A percentile compares a stretch with the other conserved stretches of the same genome.
Evolutionary conservation across 2,888 invertebrate genomes (phyloP).

Genomic region (Heterodera filipjevi): DNA sequence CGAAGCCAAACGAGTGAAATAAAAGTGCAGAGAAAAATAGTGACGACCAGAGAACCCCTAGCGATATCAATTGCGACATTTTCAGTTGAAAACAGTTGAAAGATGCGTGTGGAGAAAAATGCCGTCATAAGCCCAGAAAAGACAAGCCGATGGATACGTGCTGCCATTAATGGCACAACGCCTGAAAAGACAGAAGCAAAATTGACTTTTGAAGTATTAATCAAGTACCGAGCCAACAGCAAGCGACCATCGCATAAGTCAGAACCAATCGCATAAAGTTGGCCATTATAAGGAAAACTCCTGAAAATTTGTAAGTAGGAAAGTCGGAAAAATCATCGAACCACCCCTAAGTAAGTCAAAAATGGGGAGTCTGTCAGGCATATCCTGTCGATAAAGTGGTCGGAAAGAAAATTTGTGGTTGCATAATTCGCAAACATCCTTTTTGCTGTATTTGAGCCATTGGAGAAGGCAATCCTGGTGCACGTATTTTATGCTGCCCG

Average conservation of each 20-base stretch:
- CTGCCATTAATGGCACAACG: constrained; percentile 91
- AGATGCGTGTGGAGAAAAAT: constrained; percentile 44
- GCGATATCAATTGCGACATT: constrained; percentile 70
- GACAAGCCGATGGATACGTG: constrained; percentile 67
- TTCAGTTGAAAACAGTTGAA: constrained; percentile 54
- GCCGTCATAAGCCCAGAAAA: constrained; percentile 49
- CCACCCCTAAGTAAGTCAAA: constrained; percentile 89
- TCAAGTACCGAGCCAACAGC: constrained; percentile 88
- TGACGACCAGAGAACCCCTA: constrained; percentile 85
- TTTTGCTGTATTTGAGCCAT: constrained; percentile 97
- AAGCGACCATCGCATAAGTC: constrained; percentile 92
- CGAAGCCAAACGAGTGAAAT: constrained; percentile 95
- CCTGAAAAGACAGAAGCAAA: background rate
- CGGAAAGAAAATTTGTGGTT: constrained; percentile 96
- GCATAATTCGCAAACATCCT: constrained; percentile 93
- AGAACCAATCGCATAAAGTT: constrained; percentile 94
- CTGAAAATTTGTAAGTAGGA: too few relatives aligned
- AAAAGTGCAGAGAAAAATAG: constrained; percentile 81
- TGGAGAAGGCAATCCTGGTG: constrained; percentile 78
- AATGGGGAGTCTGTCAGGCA: constrained; percentile 94
- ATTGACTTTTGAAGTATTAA: background rate
- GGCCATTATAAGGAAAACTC: constrained; percentile 70
- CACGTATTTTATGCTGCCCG: constrained; percentile 92
- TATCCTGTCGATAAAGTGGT: constrained; percentile 98
- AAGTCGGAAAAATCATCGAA: background rate